Percentiles rank a stretch among this genome's conserved stretches.
Evolutionary conservation across 2,888 invertebrate species (phyloP).

Genomic region (Sesia bembeciformis): DNA sequence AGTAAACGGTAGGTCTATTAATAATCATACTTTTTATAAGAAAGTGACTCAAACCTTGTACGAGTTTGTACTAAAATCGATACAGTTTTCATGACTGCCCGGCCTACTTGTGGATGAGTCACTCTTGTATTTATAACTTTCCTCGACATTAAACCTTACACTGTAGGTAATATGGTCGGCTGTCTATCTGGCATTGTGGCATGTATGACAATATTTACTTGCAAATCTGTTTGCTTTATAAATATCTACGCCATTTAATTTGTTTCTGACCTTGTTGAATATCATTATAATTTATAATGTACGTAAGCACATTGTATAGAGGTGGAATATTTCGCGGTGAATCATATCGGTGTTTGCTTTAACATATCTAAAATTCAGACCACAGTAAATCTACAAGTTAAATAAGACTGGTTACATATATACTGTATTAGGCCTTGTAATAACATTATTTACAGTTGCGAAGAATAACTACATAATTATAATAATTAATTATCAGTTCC

Average conservation of each 20-base stretch:
- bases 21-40: background rate
- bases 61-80: constrained; percentile 41
- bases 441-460: constrained; percentile 7
- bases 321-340: constrained; percentile 25
- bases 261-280: constrained; percentile 38
- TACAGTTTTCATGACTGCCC: constrained; percentile 44
- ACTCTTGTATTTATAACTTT: constrained; percentile 22
- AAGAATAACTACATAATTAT: constrained; percentile 10
- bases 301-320: constrained; percentile 11
- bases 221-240: constrained; percentile 1
- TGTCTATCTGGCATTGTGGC: constrained; percentile 15
- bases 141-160: constrained; percentile 29
- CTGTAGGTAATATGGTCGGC: constrained; percentile 14
- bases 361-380: constrained; percentile 7
- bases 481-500: background rate
- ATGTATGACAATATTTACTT: constrained; percentile 5
- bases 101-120: constrained; percentile 36
- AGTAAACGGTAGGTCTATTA: background rate
- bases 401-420: constrained; percentile 1
- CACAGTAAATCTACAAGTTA: constrained; percentile 4
- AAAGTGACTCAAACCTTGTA: constrained; percentile 13
- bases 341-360: constrained; percentile 2
- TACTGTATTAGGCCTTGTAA: constrained; percentile 27
- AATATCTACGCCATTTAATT: constrained; percentile 26
- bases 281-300: constrained; percentile 23